Conservation (phyloP, 2,888 invertebrate species). For the Drosophila quasianomalipes region DNA sequence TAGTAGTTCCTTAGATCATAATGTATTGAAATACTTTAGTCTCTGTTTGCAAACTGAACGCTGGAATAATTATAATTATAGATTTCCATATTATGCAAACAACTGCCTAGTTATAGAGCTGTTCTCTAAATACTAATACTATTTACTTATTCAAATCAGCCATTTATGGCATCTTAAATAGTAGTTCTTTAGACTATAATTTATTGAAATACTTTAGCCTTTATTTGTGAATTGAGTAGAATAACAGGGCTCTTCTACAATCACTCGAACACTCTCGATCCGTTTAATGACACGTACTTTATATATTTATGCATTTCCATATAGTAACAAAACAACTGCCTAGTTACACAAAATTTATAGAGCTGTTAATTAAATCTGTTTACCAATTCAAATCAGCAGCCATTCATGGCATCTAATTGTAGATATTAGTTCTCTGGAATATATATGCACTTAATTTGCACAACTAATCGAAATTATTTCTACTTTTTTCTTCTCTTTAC, state of each 20-base stretch:
- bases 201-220: background rate
- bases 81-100: background rate
- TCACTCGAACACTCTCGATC: background rate
- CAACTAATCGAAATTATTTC: conserved; percentile 44
- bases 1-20: background rate
- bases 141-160: background rate
- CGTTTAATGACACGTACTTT: background rate
- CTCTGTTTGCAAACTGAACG: background rate
- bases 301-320: background rate
- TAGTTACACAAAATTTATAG: conserved; percentile 7
- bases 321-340: background rate
- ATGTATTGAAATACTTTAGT: background rate
- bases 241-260: background rate
- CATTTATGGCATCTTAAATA: no score
- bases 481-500: conserved; percentile 36
- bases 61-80: background rate
- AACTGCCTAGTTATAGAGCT: background rate
- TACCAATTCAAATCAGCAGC: conserved; percentile 1
- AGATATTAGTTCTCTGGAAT: background rate
- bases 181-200: background rate
- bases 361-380: background rate
- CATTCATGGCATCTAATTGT: background rate
- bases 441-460: conserved; percentile 1
- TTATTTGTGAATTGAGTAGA: background rate
- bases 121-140: background rate